Evolutionary conservation across 1,140 invertebrate genomes (phyloP).

Genomic region (Brachystomella parvula): DNA sequence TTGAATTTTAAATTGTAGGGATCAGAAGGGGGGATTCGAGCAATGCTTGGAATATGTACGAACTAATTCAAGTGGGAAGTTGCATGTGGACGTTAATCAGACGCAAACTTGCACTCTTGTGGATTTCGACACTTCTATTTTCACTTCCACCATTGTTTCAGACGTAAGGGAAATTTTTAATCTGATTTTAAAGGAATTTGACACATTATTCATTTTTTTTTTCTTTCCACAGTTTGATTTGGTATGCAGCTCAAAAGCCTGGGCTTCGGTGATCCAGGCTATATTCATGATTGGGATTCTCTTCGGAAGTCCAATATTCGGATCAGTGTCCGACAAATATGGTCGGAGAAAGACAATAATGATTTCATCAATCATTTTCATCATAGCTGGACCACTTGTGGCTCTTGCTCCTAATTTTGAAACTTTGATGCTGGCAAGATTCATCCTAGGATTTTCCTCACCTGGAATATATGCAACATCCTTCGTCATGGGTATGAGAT

Average conservation of each 20-base stretch:
- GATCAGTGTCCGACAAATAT: conserved; percentile 34
- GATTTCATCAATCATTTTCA: conserved; percentile 32
- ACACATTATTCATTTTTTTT: not conserved
- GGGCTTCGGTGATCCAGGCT: conserved; percentile 32
- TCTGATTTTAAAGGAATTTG: not conserved
- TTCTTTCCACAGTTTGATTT: conserved; percentile 26
- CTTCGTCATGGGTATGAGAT: conserved; percentile 28
- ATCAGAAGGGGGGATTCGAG: conserved; percentile 22
- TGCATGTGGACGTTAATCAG: conserved; percentile 7
- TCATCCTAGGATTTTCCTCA: conserved; percentile 23
- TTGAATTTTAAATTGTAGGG: conserved; percentile 3
- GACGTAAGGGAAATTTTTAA: conserved; percentile 26
- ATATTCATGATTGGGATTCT: conserved; percentile 39
- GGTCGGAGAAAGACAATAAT: conserved; percentile 32
- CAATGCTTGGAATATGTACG: conserved; percentile 13
- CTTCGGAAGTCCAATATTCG: conserved; percentile 32
- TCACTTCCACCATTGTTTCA: conserved; percentile 30
- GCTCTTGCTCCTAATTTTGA: conserved; percentile 26
- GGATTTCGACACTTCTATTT: conserved; percentile 29
- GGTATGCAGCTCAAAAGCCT: conserved; percentile 27
- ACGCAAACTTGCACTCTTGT: conserved; percentile 10
- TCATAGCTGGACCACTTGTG: conserved; percentile 27
- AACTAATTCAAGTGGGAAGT: not conserved
- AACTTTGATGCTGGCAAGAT: conserved; percentile 27
- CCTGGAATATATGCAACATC: conserved; percentile 36